Evolutionary conservation across 2,888 invertebrate genomes (phyloP).

Genomic region (Platycheirus albimanus): DNA sequence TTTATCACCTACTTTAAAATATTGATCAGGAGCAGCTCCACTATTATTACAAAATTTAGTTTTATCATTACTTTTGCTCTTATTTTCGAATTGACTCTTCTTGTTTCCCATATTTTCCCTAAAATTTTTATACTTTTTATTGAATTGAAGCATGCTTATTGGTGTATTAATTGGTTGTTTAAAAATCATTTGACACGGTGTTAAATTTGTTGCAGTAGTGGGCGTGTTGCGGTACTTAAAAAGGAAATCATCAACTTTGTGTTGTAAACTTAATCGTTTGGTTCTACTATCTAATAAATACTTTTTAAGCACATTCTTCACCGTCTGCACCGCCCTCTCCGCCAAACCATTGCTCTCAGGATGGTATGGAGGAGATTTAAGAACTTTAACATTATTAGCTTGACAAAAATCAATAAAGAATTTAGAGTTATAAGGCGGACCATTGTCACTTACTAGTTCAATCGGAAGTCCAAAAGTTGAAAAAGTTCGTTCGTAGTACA

Average conservation of each 20-base stretch:
- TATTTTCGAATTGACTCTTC: background rate
- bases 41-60: background rate
- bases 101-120: background rate
- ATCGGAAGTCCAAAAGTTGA: constrained; percentile 8
- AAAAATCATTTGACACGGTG: constrained; percentile 1
- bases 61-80: background rate
- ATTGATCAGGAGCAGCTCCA: background rate
- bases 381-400: constrained; percentile 3
- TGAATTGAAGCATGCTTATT: too few species aligned
- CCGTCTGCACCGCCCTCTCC: too few species aligned
- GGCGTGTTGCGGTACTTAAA: constrained; percentile 13
- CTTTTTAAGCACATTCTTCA: too few species aligned
- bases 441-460: too few species aligned
- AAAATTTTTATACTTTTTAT: background rate
- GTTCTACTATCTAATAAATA: constrained; percentile 3
- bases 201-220: background rate
- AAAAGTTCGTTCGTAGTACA: background rate
- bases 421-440: constrained; percentile 15
- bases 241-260: constrained; percentile 9
- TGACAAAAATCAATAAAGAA: background rate
- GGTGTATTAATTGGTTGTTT: too few species aligned
- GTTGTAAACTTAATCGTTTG: background rate
- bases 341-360: constrained; percentile 9
- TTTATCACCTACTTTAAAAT: constrained; percentile 1
- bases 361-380: constrained; percentile 3